Percentiles rank a stretch among this genome's conserved stretches.
These are phyloP conservation scores for Melinaea menophilus DNA, from an alignment of 2,888 invertebrate genomes.

Conservation along the genomic window DNA sequence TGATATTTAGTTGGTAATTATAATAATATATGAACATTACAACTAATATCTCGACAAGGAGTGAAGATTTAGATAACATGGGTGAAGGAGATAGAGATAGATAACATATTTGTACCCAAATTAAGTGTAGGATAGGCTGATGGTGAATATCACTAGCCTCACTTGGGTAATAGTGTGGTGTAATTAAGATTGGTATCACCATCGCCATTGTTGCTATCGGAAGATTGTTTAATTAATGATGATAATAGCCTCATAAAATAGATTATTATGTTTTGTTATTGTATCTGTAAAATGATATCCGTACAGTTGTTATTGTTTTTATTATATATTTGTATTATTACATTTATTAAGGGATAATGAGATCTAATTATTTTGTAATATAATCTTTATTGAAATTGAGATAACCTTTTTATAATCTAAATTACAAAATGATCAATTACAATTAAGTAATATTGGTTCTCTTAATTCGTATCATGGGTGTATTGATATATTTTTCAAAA, in stretches of 20 bases:
- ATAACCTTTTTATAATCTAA: neutral
- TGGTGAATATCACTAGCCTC: neutral
- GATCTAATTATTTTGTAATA: neutral
- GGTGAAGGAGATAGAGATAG: neutral
- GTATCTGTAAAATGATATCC: neutral
- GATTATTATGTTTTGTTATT: constrained; percentile 9
- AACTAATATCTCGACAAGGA: too few species aligned
- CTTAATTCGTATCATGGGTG: too few species aligned
- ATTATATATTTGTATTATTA: neutral
- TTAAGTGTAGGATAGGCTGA: neutral
- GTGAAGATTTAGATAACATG: too few species aligned
- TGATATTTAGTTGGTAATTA: too few species aligned
- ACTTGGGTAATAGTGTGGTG: constrained; percentile 7
- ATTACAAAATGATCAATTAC: too few species aligned
- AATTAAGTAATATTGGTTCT: too few species aligned
- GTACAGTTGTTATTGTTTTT: neutral
- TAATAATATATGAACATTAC: too few species aligned
- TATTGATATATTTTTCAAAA: neutral
- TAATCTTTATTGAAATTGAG: neutral
- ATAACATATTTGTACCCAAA: neutral
- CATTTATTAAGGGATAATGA: neutral
- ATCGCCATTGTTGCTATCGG: constrained; percentile 9
- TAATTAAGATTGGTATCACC: constrained; percentile 7
- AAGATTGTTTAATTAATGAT: constrained; percentile 15
- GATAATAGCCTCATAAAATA: constrained; percentile 10